Conservation (phyloP, 2,888 invertebrate species). For the Tanytarsus gracilentus region DNA sequence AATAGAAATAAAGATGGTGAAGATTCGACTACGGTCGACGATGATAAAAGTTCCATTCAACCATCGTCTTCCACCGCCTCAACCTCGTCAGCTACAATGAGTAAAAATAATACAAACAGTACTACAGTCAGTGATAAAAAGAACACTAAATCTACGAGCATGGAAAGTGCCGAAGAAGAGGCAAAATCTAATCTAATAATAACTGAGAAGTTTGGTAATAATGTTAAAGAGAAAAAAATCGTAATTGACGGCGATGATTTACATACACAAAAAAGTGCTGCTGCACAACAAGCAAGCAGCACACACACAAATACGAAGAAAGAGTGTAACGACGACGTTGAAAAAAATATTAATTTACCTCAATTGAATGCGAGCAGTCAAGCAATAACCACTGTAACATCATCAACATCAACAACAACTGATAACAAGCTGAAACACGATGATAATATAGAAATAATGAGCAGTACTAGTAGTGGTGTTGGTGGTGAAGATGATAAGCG, state of each 20-base stretch:
- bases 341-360: constrained; percentile 27
- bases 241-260: constrained; percentile 25
- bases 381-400: constrained; percentile 16
- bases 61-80: neutral
- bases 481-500: constrained; percentile 26
- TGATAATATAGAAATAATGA: constrained; percentile 17
- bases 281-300: constrained; percentile 23
- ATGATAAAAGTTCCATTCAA: constrained; percentile 23
- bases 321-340: constrained; percentile 2
- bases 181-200: constrained; percentile 4
- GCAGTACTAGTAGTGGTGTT: constrained; percentile 20
- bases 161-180: constrained; percentile 17
- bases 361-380: constrained; percentile 28
- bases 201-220: constrained; percentile 23
- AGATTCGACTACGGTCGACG: constrained; percentile 21
- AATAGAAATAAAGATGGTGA: constrained; percentile 29
- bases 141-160: neutral
- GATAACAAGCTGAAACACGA: constrained; percentile 19
- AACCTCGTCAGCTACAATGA: neutral
- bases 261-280: constrained; percentile 28
- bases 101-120: neutral
- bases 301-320: neutral
- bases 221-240: constrained; percentile 26
- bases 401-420: constrained; percentile 17
- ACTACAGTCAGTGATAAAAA: constrained; percentile 3